These are phyloP conservation scores for Monopterus albus DNA, from an alignment of 2,113 vertebrate species.

Conservation along the genomic window DNA sequence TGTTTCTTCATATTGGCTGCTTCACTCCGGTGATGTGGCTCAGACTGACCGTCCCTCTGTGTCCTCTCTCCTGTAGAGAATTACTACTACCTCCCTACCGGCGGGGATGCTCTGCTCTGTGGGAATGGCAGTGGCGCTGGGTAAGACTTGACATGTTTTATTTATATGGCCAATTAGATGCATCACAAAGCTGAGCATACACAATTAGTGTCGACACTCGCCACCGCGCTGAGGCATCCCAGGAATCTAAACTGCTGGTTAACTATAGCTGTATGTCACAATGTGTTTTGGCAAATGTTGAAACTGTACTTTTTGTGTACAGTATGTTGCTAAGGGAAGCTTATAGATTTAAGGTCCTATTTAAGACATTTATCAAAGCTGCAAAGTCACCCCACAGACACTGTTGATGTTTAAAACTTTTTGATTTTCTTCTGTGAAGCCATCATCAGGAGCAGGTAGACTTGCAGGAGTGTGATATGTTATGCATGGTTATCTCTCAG, in stretches of 20 bases:
- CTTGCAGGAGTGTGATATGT: no score
- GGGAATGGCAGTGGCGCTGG: slow-evolving; percentile 94
- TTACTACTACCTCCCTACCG: slow-evolving; percentile 91
- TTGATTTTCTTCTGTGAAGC: not conserved
- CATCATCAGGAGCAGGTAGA: not conserved
- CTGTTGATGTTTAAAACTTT: no score
- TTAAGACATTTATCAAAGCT: no score
- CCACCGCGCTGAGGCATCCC: slow-evolving; percentile 5
- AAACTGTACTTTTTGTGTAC: not conserved
- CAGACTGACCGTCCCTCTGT: slow-evolving; percentile 16
- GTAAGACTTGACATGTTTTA: slow-evolving; percentile 83
- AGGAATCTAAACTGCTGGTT: not conserved
- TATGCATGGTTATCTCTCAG: no score
- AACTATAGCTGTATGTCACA: slow-evolving; percentile 5
- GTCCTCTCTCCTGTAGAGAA: slow-evolving; percentile 81
- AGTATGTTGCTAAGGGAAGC: no score
- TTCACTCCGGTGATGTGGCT: not conserved
- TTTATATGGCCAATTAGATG: slow-evolving; percentile 62
- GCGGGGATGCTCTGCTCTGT: slow-evolving; percentile 94
- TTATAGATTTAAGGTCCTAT: not conserved
- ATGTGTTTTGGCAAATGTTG: not conserved
- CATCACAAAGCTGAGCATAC: slow-evolving; percentile 35
- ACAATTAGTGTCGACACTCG: slow-evolving; percentile 34
- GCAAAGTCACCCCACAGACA: no score
- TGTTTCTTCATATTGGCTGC: not conserved